Base-by-base conservation (phyloP, 1,140 invertebrate genomes). In the Atta texana region DNA sequence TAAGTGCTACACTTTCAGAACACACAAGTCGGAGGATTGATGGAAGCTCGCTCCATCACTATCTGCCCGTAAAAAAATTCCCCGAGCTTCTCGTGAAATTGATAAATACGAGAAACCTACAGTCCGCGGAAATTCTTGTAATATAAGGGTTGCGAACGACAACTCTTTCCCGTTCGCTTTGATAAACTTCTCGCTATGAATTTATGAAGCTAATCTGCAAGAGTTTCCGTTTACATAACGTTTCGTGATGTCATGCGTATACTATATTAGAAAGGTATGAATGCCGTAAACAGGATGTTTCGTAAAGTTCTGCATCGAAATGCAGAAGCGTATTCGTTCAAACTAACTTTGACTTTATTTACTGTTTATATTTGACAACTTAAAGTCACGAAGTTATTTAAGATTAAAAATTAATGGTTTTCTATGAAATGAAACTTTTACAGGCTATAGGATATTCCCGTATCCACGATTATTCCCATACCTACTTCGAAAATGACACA, bases 71-170 rank as follows among this genome's bases (percentile, higher is more conserved):
- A 59, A 77, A 87, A 68, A 34, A n/a, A 68, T 10, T 3, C 6
- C 14, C 34, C 12, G 31, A 71, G 49, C 10, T n/a, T 34, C 14
- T 28, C 39, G n/a, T 51, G 14, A 28, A 64, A 31, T 44, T 63
- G 87, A 89, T 89, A 88, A 63, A 76, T 87, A 68, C 28, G 49
- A 24, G 21, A 28, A 57, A 81, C 31, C 44, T 12, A 63, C 10
- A 31, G 2, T 16, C 39, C 34, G 64, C 2, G n/a, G n/a, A 2
- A 55, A 44, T n/a, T 39, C 14, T 49, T 66, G 28, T 34, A 16
- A 51, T 44, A 75, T 28, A n/a, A 14, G 61, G 12, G 7, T 53
- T 31, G 51, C 31, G 18, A 39, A 18, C 31, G 64, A 71, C 78
- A 84, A 74, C 12, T 24, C 39, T 44, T 24, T 34, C 63, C 18